These are phyloP conservation scores for Copsychus sechellarum DNA, from an alignment of 2,113 vertebrate species.

Conservation along the genomic window DNA sequence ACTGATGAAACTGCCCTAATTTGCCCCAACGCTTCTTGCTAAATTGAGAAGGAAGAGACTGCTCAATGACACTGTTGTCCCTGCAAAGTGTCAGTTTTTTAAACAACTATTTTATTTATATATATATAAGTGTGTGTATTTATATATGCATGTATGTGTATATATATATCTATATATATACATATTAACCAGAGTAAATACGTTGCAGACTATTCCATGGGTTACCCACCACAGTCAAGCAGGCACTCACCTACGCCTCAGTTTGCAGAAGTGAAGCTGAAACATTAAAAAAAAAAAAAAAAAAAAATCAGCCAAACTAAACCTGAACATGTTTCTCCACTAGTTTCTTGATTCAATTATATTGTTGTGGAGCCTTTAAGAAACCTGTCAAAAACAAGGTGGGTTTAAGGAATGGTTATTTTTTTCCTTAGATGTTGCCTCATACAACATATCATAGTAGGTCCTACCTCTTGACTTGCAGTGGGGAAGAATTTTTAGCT, in stretches of 20 bases:
- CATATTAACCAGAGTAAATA: not conserved
- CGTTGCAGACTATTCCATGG: fast-evolving
- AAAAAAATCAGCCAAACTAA: not conserved
- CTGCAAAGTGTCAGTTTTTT: not conserved
- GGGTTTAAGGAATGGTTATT: not conserved
- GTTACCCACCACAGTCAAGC: not conserved
- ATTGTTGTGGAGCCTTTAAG: not conserved
- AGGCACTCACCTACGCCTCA: not conserved
- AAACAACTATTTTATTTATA: not conserved
- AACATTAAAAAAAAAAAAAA: not conserved
- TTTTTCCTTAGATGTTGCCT: not conserved
- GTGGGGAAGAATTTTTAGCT: not conserved
- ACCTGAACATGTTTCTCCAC: not conserved
- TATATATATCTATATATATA: too few relatives aligned
- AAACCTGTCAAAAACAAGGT: not conserved
- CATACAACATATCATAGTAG: not conserved
- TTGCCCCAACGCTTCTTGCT: not conserved
- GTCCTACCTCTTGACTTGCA: not conserved
- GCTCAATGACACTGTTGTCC: not conserved
- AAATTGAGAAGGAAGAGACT: not conserved
- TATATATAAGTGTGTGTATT: fast-evolving
- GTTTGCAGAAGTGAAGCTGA: not conserved
- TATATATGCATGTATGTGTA: too few relatives aligned
- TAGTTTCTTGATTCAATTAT: not conserved
- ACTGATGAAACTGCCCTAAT: conserved; percentile 2